A percentile compares a stretch with the other conserved stretches of the same genome.
These are phyloP conservation scores for Tretioscincus oriximinensis DNA, from an alignment of 2,113 vertebrate species.

Conservation along the genomic window DNA sequence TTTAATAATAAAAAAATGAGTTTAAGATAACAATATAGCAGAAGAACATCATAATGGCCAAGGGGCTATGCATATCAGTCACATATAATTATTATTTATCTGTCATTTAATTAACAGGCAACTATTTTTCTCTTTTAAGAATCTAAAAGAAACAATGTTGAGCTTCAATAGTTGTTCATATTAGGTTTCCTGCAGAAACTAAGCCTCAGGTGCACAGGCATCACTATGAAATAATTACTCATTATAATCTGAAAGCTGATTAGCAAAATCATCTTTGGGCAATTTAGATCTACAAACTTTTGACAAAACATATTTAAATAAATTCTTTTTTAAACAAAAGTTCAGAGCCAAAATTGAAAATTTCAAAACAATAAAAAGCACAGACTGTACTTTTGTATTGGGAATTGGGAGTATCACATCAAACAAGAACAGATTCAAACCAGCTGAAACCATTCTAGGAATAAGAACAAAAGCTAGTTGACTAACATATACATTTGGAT, in stretches of 20 bases:
- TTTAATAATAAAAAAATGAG: no score
- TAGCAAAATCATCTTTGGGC: background rate
- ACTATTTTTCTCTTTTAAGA: background rate
- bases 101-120: background rate
- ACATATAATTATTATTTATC: background rate
- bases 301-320: background rate
- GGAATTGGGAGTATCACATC: background rate
- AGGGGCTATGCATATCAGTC: no score
- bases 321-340: no score
- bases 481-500: background rate
- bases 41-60: no score
- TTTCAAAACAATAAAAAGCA: background rate
- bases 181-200: slow-evolving; percentile 1
- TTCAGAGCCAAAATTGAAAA: background rate
- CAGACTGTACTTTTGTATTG: background rate
- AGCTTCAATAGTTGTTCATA: background rate
- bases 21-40: no score
- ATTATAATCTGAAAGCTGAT: slow-evolving; percentile 2
- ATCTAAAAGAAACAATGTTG: background rate
- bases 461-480: background rate
- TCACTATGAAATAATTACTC: background rate
- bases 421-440: background rate
- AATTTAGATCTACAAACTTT: slow-evolving; percentile 7
- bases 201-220: background rate
- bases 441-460: background rate